Evolutionary conservation across 2,113 vertebrate genomes (phyloP), one percentile per base, ranked within the genome.

Genomic region (Suncus etruscus): DNA sequence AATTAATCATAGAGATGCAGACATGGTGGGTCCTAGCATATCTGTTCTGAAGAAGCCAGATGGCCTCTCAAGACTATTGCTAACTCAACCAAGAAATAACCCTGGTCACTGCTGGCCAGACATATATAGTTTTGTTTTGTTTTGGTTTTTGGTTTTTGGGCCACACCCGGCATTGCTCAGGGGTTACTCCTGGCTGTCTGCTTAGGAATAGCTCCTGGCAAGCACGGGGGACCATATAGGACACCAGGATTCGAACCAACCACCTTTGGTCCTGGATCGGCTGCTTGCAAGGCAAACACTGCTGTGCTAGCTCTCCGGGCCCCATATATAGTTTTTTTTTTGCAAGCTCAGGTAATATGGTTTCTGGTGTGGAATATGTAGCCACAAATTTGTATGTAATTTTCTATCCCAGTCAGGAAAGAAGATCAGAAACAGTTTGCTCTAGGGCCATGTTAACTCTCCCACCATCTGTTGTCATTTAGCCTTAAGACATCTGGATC

Each of bases 401-500:
- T 86, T 91, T 77, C 82, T 81, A 58, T 74, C 32, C 81, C 61
- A 61, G 39, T 72, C 72, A 87, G 79, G 82, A 84, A 93, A 91
- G 75, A 85, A 79, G 63, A 91, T 74, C 69, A 86, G 69, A 84
- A 82, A 91, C 16, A 69, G 65, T 47, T 78, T 85, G 83, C 66
- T 93, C 66, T 70, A 69, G 70, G 61, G 83, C 45, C 3, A 22
- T 65, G 58, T 75, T 81, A 93, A 85, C 65, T 85, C 39, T 81
- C 63, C 47, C 11, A 27, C 83, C 70, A 85, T 90, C 58, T 92
- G 83, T 85, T 14, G 70, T 63, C 65, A 78, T 74, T 74, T 50
- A 86, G 72, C 31, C 47, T 83, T 51, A 83, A 92, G 87, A 90
- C 86, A 96, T 90, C 86, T 82, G 24, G 24, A 74, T 79, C 54